These are phyloP conservation scores for Sarcophaga carnaria DNA, from an alignment of 2,888 invertebrate genomes.

Conservation along the genomic window DNA sequence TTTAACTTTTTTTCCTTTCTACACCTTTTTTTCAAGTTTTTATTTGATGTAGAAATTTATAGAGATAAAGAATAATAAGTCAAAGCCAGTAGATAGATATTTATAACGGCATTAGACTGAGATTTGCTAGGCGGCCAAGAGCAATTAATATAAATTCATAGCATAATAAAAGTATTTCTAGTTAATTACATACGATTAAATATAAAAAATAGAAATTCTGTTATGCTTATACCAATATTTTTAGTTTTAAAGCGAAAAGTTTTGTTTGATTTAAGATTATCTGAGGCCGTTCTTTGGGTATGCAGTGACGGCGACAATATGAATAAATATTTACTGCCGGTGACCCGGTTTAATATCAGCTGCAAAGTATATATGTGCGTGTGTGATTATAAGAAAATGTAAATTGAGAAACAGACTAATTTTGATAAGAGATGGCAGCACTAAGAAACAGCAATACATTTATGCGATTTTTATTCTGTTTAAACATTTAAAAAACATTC, in stretches of 20 bases:
- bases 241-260: background rate
- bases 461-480: too few relatives aligned
- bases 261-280: background rate
- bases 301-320: background rate
- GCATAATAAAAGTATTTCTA: too few relatives aligned
- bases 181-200: too few relatives aligned
- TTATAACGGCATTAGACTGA: slow-evolving; percentile 9
- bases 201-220: too few relatives aligned
- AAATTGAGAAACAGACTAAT: background rate
- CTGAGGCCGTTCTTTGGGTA: background rate
- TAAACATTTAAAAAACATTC: too few relatives aligned
- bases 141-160: too few relatives aligned
- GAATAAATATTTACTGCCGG: background rate
- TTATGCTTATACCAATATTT: too few relatives aligned
- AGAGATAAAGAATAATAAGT: slow-evolving; percentile 49
- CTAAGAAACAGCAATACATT: background rate
- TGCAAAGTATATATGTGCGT: background rate
- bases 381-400: background rate
- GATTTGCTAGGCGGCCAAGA: background rate
- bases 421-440: background rate
- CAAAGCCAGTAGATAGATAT: background rate
- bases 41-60: slow-evolving; percentile 59
- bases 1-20: slow-evolving; percentile 42
- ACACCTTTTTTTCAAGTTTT: slow-evolving; percentile 59
- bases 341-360: background rate